Percentiles rank a stretch among this genome's conserved stretches.
Conservation (phyloP, 1,140 invertebrate species). For the Cyrtorhinus lividipennis region DNA sequence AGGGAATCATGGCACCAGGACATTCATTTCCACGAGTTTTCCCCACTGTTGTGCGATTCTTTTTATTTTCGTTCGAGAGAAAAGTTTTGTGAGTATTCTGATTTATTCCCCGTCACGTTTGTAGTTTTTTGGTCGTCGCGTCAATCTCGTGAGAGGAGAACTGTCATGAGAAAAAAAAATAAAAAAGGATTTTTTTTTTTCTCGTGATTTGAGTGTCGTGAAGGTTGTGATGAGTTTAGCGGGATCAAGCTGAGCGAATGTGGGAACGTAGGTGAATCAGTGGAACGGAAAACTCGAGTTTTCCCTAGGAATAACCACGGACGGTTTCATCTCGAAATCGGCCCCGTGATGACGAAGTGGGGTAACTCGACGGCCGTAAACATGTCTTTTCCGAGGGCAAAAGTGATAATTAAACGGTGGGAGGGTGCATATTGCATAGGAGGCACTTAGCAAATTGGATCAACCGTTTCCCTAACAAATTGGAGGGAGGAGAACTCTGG, state of each 20-base stretch:
- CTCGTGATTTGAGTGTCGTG: not conserved
- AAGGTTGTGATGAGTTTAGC: not conserved
- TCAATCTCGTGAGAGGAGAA: too few species aligned
- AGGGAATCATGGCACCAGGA: too few species aligned
- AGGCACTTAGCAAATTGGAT: conserved; percentile 13
- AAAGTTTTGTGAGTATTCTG: too few species aligned
- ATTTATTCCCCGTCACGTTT: too few species aligned
- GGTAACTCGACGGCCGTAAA: not conserved
- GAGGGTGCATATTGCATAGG: conserved; percentile 11
- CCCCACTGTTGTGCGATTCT: too few species aligned
- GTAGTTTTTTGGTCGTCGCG: too few species aligned
- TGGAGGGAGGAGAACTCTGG: not conserved
- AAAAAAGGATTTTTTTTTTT: not conserved
- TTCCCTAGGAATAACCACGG: too few species aligned
- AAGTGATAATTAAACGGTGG: conserved; percentile 10
- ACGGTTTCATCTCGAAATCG: too few species aligned
- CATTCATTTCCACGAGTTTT: too few species aligned
- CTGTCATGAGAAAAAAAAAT: too few species aligned
- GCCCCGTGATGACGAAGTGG: not conserved
- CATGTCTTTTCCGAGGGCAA: not conserved
- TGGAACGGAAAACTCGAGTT: too few species aligned
- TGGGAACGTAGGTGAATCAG: not conserved
- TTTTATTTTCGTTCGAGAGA: too few species aligned
- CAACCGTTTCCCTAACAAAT: conserved; percentile 2
- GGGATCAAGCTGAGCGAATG: not conserved